Evolutionary conservation across 1,140 invertebrate genomes (phyloP), one percentile per base, ranked within the genome.

Genomic region (Drosophila oshimai): DNA sequence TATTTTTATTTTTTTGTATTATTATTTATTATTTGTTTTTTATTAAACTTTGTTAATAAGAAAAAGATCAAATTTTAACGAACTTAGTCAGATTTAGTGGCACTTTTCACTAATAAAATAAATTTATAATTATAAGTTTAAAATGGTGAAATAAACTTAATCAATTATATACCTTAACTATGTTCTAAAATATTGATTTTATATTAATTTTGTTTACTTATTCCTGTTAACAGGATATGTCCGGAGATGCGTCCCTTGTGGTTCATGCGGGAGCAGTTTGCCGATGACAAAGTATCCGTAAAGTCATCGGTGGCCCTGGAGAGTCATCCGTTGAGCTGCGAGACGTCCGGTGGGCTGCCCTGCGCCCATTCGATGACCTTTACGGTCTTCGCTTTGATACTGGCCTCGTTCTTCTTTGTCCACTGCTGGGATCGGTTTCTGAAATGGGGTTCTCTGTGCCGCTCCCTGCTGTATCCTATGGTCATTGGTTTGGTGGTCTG

Each of bases 191-290:
- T n/a, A n/a, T n/a, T n/a, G n/a, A n/a, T n/a, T n/a, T n/a, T n/a
- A n/a, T n/a, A n/a, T n/a, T n/a, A n/a, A n/a, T n/a, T n/a, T n/a
- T n/a, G n/a, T n/a, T n/a, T n/a, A n/a, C n/a, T n/a, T n/a, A n/a
- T n/a, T n/a, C n/a, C n/a, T n/a, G n/a, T n/a, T n/a, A 18, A 10
- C 17, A 90, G 89, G 89, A 67, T 81, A 4, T 74, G 53, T 53
- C 79, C 86, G 0, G 89, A 89, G 10, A 31, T 49, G 26, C 75
- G 89, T 2, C 89, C 89, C 0, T 47, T 86, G 28, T 90, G 89
- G 89, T 80, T 73, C 50, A 37, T 90, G 3, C 75, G 78, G 0
- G 89, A 90, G 50, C 41, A 65, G 1, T 75, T 72, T n/a, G 42
- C 42, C 9, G 49, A 44, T 37, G 9, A 28, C 0, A 20, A 31